Evolutionary conservation across 2,888 invertebrate species (phyloP), one percentile per base, ranked within the genome.

Genomic region (Carterocephalus palaemon): DNA sequence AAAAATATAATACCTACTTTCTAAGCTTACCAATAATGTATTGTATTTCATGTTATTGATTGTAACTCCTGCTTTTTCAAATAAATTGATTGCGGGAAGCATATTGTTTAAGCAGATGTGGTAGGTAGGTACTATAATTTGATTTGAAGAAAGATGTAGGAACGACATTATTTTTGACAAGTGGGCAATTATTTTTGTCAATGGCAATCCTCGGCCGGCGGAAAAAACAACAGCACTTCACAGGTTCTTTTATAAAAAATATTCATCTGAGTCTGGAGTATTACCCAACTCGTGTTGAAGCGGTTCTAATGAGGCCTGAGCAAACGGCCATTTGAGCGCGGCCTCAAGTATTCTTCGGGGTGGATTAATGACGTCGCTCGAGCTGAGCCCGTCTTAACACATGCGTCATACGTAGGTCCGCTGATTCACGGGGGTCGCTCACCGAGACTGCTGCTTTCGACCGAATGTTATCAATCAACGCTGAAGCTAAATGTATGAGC

Each of bases 251-350:
- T 5, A 36, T 5, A 20, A 38, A 38, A 34, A 38, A 13, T 8
- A 15, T 15, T 15, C 26, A 28, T 20, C 10, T 19, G 10, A 3
- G 12, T 17, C 4, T 9, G 12, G 10, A 19, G 19, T 28, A 19
- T 28, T 38, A 28, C 20, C 38, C 12, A 19, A n/a, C 15, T 15
- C 15, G 19, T 24, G 8, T 23, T 28, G 38, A 38, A 38, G 28
- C 28, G 28, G 28, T 19, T 20, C 28, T 38, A 28, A 38, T 20
- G 38, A 38, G 38, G 26, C 28, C 28, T 28, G 19, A 28, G 38
- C 28, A 28, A 38, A 38, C 38, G 26, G 19, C 38, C 28, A 20
- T 38, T 36, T 36, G 23, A 23, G 36, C 9, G 36, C 22, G 34
- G 34, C 20, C 23, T 34, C 22, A 8, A 36, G 36, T 9, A 23